Evolutionary conservation across 2,113 vertebrate species (phyloP), one percentile per base, ranked within the genome.

Genomic region (Toxotes chatareus): DNA sequence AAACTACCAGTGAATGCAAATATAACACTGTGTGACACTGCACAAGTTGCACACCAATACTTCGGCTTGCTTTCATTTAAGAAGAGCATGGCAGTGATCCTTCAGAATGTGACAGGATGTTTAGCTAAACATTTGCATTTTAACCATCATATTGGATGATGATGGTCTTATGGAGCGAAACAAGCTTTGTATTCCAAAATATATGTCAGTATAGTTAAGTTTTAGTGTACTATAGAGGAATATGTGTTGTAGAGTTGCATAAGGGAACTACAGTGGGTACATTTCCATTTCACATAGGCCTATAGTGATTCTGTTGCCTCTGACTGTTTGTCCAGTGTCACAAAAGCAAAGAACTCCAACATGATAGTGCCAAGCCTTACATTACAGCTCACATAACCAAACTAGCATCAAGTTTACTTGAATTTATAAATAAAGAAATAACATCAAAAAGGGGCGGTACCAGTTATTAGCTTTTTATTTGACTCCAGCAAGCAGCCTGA

Each of bases 401-500:
- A 85, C 68, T 31, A 73, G 31, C 63, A 19, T 77, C 11, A 64
- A n/a, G 44, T 68, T 83, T 10, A 60, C 32, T 59, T 74, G 1
- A 68, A 79, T 64, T 66, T 64, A 66, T 64, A 79, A 78, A 84
- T 70, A 83, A 75, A 77, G 76, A 87, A 70, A 68, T 47, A 32
- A 85, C 82, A 80, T 90, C 86, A 92, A 90, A 90, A 90, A 27
- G 31, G 38, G 61, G 60, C 73, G 61, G 84, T 38, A 75, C 77
- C 62, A 84, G 63, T 91, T 91, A 88, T 87, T 86, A 85, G 71
- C 59, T 40, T 93, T 92, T 90, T 85, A 86, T 91, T 89, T 85
- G 86, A 91, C 93, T 92, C 80, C 84, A 91, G 68, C 77, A 86
- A 78, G 73, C 88, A 85, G 91, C 83, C 86, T 87, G 87, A 89